Base-by-base conservation (phyloP, 2,797 vertebrate species). In the Sebastiscus tertius region DNA sequence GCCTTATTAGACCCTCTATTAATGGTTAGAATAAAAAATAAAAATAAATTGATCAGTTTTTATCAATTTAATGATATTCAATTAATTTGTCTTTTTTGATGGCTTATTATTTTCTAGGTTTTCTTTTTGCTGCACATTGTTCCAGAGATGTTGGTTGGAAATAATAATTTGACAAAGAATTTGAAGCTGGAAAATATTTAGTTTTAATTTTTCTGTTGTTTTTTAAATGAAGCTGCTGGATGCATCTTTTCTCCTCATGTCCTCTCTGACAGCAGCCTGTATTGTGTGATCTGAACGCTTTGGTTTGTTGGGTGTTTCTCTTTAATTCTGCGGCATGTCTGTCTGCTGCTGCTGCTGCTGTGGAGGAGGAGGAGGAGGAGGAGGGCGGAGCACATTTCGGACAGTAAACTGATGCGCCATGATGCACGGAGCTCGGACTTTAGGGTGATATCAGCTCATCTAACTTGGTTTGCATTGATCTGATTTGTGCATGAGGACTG, bases 251-350 rank as follows among this genome's bases (percentile, higher is more conserved):
- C 46, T 49, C 8, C 46, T 8, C 46, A 18, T 49, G 16, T 49
- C 1, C 3, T 20, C 18, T 49, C 18, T 16, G 2, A 16, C 39
- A 42, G 39, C 39, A 42, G 39, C 39, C 39, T 42, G 39, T 42
- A 42, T 42, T 42, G 39, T 42, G 39, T 42, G 39, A 39, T 39
- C 36, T 39, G 36, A 39, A 39, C 5, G 36, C 14, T 46, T 46
- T 46, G 42, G 42, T 46, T 46, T 46, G 39, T 7, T 82, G 80
- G 79, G 89, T 90, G 90, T 94, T 94, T 88, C 93, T 93, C 93
- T 92, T 92, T 93, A 92, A 93, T 84, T 91, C 93, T 91, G 91
- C 94, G 77, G 93, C 85, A 93, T 87, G 83, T 77, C 88, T 71
- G 66, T 60, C 73, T 5, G 62, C 77, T 91, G 91, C 86, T 79